These are phyloP conservation scores for Kradibia gibbosae DNA, from an alignment of 1,140 invertebrate species.

Conservation along the genomic window DNA sequence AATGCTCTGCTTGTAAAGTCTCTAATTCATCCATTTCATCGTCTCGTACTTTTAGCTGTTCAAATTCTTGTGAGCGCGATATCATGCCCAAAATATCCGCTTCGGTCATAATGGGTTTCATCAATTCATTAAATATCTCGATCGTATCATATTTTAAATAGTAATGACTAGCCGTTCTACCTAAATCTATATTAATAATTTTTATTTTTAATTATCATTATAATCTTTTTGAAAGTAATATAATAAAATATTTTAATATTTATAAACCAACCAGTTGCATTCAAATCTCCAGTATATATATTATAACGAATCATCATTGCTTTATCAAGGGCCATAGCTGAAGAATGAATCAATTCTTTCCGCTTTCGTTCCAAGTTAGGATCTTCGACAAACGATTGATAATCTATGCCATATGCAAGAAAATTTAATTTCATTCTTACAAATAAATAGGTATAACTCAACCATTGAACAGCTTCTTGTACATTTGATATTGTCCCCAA, in stretches of 20 bases:
- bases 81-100: slow-evolving; percentile 91
- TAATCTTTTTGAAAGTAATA: slow-evolving; percentile 20
- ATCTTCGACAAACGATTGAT: slow-evolving; percentile 82
- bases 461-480: slow-evolving; percentile 96
- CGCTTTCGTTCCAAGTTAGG: slow-evolving; percentile 82
- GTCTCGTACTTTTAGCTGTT: slow-evolving; percentile 96
- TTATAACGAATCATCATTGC: slow-evolving; percentile 96
- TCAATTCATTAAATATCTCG: slow-evolving; percentile 88
- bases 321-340: slow-evolving; percentile 90
- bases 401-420: slow-evolving; percentile 89
- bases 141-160: slow-evolving; percentile 99
- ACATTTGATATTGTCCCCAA: slow-evolving; percentile 96
- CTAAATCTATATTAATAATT: slow-evolving; percentile 80
- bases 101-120: slow-evolving; percentile 88
- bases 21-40: slow-evolving; percentile 96
- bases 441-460: slow-evolving; percentile 97
- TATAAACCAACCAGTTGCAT: slow-evolving; percentile 77
- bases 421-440: slow-evolving; percentile 96
- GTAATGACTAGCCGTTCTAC: slow-evolving; percentile 96
- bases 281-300: slow-evolving; percentile 85
- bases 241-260: neutral
- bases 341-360: slow-evolving; percentile 82
- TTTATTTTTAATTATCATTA: neutral
- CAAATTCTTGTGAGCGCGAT: slow-evolving; percentile 93
- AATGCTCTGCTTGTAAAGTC: slow-evolving; percentile 79